Percentiles rank a stretch among this genome's conserved stretches.
Evolutionary conservation across 2,113 vertebrate genomes (phyloP).

Genomic region (Probosciger aterrimus): DNA sequence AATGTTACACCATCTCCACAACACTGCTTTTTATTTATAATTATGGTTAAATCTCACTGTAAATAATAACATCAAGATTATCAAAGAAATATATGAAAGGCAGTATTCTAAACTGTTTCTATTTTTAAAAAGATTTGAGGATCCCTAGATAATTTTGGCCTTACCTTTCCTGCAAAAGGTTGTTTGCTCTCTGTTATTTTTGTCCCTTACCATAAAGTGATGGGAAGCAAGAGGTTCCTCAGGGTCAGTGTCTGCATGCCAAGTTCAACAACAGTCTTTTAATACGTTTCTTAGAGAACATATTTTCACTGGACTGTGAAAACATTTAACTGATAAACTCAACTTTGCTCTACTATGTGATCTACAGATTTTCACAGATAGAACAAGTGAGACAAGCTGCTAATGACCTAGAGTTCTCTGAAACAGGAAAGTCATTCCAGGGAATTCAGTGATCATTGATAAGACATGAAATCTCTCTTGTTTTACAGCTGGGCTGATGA

Average conservation of each 20-base stretch:
- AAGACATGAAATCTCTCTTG: not conserved
- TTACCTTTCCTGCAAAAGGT: slow-evolving; percentile 29
- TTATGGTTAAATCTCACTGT: not conserved
- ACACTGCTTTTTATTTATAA: slow-evolving; percentile 20
- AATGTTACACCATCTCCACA: not conserved
- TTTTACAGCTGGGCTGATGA: not conserved
- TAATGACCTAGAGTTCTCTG: not conserved
- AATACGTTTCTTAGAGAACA: not conserved
- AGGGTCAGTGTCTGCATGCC: not conserved
- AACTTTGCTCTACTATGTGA: not conserved
- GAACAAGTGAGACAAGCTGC: not conserved
- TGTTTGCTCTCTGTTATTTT: not conserved
- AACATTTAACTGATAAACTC: not conserved
- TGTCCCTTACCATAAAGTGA: not conserved
- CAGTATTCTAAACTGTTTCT: not conserved
- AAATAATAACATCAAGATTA: not conserved
- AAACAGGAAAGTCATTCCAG: not conserved
- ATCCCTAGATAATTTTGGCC: not conserved
- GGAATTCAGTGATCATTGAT: not conserved
- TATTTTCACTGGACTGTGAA: not conserved
- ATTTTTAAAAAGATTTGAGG: not conserved
- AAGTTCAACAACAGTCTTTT: not conserved
- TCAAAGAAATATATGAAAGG: not conserved
- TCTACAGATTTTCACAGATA: not conserved
- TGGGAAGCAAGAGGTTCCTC: not conserved